phyloP scores from a whole-genome alignment of 2,888 invertebrate species.

The Hirtodrosophila histrioides region DNA sequence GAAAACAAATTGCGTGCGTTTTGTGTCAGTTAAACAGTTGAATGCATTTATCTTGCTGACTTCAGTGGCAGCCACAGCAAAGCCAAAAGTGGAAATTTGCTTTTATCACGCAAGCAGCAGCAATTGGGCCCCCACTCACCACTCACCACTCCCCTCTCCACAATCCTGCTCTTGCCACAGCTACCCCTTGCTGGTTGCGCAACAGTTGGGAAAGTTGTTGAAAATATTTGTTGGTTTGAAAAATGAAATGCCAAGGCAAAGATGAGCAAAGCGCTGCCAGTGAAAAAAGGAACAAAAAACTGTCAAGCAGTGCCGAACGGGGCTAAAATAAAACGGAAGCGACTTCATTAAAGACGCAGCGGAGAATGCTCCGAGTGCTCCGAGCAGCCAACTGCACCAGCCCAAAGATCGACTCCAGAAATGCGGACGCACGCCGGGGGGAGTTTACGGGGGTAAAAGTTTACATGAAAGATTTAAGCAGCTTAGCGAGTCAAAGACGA shows the following conservation, averaged over 20 bases:
- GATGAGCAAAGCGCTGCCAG: slow-evolving; percentile 30
- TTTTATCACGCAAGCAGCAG: slow-evolving; percentile 73
- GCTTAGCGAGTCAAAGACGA: slow-evolving; percentile 73
- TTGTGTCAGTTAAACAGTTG: slow-evolving; percentile 38
- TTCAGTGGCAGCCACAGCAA: slow-evolving; percentile 34
- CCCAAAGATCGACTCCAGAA: slow-evolving; percentile 62
- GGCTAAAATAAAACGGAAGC: slow-evolving; percentile 42
- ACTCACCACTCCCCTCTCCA: not conserved
- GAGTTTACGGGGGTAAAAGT: slow-evolving; percentile 59
- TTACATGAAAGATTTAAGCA: slow-evolving; percentile 79
- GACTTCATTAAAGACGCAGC: slow-evolving; percentile 69
- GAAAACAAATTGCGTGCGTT: slow-evolving; percentile 37
- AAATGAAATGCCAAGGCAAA: slow-evolving; percentile 50
- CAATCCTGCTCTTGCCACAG: too few relatives aligned
- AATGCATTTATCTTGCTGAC: slow-evolving; percentile 49
- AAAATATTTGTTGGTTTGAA: slow-evolving; percentile 41
- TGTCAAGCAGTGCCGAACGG: slow-evolving; percentile 16
- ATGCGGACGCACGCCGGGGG: slow-evolving; percentile 5
- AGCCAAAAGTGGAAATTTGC: slow-evolving; percentile 66
- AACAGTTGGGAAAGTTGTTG: slow-evolving; percentile 68
- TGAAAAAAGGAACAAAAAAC: slow-evolving; percentile 16
- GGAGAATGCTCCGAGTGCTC: not conserved
- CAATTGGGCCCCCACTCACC: not conserved
- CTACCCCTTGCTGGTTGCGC: slow-evolving; percentile 34
- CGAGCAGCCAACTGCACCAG: slow-evolving; percentile 28